Percentiles rank a stretch among this genome's conserved stretches.
These are phyloP conservation scores for Malthinus flaveolus DNA, from an alignment of 2,888 invertebrate species.

Conservation along the genomic window DNA sequence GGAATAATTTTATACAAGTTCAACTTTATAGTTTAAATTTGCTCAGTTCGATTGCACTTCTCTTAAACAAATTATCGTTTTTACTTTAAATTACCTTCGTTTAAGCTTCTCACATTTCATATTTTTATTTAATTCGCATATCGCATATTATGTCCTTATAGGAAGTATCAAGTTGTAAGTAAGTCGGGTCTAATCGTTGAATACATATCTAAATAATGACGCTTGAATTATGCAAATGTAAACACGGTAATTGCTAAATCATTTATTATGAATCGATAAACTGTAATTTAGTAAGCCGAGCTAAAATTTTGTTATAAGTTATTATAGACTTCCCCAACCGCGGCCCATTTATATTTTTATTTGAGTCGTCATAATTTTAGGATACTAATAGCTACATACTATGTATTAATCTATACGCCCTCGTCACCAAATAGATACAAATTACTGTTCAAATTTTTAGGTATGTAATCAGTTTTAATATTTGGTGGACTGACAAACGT, in stretches of 20 bases:
- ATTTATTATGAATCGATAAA: slow-evolving; percentile 18
- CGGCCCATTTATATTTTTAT: no score
- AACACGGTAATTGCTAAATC: slow-evolving; percentile 21
- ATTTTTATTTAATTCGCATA: not conserved
- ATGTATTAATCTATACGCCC: no score
- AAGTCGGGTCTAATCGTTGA: slow-evolving; percentile 20
- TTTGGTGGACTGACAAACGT: no score
- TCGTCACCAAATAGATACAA: no score
- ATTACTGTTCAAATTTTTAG: no score
- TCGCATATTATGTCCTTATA: slow-evolving; percentile 16
- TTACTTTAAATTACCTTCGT: not conserved
- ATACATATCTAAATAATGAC: slow-evolving; percentile 18
- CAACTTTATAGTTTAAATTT: not conserved
- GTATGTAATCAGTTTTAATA: no score
- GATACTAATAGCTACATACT: no score
- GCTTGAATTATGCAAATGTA: slow-evolving; percentile 17
- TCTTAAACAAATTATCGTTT: not conserved
- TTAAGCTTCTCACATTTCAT: not conserved
- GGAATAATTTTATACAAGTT: slow-evolving; percentile 5
- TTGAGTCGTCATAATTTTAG: no score
- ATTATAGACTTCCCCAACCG: no score
- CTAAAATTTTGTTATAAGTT: no score
- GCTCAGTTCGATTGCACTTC: not conserved
- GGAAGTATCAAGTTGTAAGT: slow-evolving; percentile 14
- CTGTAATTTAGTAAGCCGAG: slow-evolving; percentile 3